These are phyloP conservation scores for Baryphthengus martii DNA, from an alignment of 2,113 vertebrate genomes.

Conservation along the genomic window DNA sequence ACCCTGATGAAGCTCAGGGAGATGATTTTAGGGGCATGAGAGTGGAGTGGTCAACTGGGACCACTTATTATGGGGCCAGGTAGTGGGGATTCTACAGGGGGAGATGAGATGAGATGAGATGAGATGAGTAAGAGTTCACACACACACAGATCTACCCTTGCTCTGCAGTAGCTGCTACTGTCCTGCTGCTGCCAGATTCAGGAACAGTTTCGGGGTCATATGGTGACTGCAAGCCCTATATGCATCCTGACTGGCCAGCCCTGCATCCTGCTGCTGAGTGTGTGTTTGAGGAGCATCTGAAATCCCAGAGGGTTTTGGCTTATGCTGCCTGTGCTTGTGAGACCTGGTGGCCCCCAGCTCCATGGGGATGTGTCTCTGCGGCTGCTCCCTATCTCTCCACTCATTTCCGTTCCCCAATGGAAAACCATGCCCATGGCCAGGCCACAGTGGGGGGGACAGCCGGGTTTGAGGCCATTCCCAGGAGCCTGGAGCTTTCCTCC, in stretches of 20 bases:
- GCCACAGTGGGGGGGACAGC: accelerated
- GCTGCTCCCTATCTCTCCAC: not conserved
- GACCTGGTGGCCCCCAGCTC: not conserved
- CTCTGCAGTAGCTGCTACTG: accelerated
- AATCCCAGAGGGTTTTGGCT: not conserved
- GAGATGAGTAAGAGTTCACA: not conserved
- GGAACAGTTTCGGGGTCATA: accelerated
- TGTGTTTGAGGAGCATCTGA: not conserved
- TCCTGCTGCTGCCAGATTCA: not conserved
- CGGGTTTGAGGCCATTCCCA: not conserved
- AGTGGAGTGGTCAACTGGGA: accelerated
- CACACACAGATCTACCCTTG: not conserved
- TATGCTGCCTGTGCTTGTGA: accelerated
- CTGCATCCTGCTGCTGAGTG: not conserved
- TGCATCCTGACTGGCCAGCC: accelerated
- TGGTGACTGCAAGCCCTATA: not conserved
- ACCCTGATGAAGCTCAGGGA: not conserved
- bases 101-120: too few species aligned
- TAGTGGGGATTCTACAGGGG: too few species aligned
- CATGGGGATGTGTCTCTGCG: accelerated
- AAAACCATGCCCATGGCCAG: not conserved
- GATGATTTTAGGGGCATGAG: not conserved
- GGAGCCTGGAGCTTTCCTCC: not conserved
- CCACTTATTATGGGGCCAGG: too few species aligned
- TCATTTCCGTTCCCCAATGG: not conserved